Percentiles rank a stretch among this genome's conserved stretches.
Evolutionary conservation across 92 coral and sea anemone genomes (phyloP).

Genomic region (Meandrina meandrites): DNA sequence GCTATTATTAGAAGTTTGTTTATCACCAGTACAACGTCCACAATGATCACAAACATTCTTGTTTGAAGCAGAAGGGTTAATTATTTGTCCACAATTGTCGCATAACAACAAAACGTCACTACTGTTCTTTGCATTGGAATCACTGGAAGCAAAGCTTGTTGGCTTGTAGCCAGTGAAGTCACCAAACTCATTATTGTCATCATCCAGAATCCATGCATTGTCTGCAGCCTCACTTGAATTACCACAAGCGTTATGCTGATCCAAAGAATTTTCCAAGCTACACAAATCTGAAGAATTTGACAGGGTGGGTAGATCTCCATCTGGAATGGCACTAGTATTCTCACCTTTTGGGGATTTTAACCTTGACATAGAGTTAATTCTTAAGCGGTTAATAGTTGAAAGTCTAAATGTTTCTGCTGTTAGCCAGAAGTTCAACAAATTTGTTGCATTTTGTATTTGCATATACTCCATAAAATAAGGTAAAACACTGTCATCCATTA

Average conservation of each 20-base stretch:
- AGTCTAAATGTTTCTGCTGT: constrained; percentile 92
- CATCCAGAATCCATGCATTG: neutral
- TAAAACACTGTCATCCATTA: constrained; percentile 90
- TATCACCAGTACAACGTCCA: constrained; percentile 11
- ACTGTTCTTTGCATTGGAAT: neutral
- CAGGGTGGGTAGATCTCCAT: neutral
- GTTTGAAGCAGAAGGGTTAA: constrained; percentile 1
- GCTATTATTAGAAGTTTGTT: neutral
- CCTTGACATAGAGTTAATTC: constrained; percentile 73
- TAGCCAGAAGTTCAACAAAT: constrained; percentile 93
- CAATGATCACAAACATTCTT: constrained; percentile 23
- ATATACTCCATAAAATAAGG: constrained; percentile 95
- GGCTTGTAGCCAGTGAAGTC: constrained; percentile 38
- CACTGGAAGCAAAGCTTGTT: neutral
- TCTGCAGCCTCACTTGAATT: constrained; percentile 1
- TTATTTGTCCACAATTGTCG: constrained; percentile 52
- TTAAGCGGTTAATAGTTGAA: constrained; percentile 85
- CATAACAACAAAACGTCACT: constrained; percentile 58
- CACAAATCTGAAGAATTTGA: neutral
- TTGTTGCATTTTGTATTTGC: constrained; percentile 86
- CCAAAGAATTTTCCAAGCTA: neutral
- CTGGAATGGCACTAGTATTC: neutral
- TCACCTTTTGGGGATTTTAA: constrained; percentile 66
- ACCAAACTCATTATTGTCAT: constrained; percentile 20
- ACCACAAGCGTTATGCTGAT: neutral